Evolutionary conservation across 2,113 vertebrate genomes (phyloP).

Genomic region (Tiliqua scincoides): DNA sequence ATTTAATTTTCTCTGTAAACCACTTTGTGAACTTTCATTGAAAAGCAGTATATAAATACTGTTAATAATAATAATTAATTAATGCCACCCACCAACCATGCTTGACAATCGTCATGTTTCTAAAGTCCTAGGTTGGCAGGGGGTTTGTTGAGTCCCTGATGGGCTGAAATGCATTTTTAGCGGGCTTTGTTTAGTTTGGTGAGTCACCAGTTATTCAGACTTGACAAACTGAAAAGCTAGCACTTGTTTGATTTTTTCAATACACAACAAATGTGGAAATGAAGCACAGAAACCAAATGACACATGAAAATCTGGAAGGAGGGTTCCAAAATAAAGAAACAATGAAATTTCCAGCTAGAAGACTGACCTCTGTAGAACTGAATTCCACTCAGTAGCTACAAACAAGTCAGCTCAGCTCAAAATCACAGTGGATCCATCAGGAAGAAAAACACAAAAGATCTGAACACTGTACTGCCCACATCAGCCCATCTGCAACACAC

Average conservation of each 20-base stretch:
- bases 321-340: not conserved
- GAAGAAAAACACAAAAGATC: not conserved
- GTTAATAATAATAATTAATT: not conserved
- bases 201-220: not conserved
- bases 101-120: not conserved
- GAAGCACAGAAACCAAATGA: not conserved
- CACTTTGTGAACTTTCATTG: no score
- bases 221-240: not conserved
- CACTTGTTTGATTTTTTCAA: not conserved
- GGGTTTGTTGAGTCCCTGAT: not conserved
- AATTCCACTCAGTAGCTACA: not conserved
- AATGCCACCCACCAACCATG: no score
- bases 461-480: not conserved
- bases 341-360: not conserved
- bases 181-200: not conserved
- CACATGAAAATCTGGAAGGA: not conserved
- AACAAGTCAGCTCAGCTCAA: not conserved
- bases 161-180: not conserved
- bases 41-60: no score
- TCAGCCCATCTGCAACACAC: not conserved
- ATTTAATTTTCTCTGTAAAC: no score
- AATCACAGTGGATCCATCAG: not conserved
- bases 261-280: not conserved
- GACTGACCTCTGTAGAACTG: not conserved
- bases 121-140: not conserved